A percentile compares a stretch with the other conserved stretches of the same genome.
Conservation (phyloP, 2,113 vertebrate species). For the Mustelus asterias region DNA sequence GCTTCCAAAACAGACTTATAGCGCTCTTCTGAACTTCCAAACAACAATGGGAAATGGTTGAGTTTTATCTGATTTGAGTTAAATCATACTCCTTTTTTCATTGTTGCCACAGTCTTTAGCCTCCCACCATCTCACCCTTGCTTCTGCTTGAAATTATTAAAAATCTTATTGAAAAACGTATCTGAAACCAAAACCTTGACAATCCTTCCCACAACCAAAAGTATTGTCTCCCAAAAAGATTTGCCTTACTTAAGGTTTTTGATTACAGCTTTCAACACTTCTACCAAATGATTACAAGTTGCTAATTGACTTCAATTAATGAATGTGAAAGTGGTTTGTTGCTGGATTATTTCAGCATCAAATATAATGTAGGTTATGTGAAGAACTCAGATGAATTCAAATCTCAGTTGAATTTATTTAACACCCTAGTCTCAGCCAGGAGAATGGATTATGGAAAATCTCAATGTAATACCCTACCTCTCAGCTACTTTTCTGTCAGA, state of each 20-base stretch:
- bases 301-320: not conserved
- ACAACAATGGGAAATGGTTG: not conserved
- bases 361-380: not conserved
- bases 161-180: not conserved
- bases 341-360: not conserved
- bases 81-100: not conserved
- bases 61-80: not conserved
- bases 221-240: not conserved
- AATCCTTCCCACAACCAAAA: not conserved
- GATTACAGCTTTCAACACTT: not conserved
- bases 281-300: not conserved
- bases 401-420: constrained; percentile 1
- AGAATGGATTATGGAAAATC: not conserved
- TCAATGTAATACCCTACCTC: not conserved
- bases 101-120: not conserved
- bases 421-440: not conserved
- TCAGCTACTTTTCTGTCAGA: not conserved
- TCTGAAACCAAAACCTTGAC: not conserved
- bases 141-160: too few relatives aligned
- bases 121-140: not conserved
- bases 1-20: not conserved
- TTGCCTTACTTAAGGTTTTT: too few relatives aligned
- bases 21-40: not conserved
- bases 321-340: not conserved
- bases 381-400: not conserved